Conservation (phyloP, 2,113 vertebrate species). For the Astur gentilis region DNA sequence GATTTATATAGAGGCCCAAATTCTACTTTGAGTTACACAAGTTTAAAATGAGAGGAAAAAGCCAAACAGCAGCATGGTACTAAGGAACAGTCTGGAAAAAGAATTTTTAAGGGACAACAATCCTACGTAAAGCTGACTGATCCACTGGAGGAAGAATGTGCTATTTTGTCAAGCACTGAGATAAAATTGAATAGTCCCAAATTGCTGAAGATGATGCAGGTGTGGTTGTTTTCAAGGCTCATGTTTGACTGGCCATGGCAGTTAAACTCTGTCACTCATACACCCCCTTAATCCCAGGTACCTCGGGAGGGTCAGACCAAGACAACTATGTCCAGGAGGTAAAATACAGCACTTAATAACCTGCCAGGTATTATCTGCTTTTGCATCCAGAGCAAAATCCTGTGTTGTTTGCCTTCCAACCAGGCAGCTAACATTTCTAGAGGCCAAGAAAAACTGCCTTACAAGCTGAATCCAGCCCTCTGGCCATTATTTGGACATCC, state of each 20-base stretch:
- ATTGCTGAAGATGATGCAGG: not conserved
- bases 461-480: not conserved
- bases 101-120: not conserved
- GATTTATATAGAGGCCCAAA: not conserved
- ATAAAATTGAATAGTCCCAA: not conserved
- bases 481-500: not conserved
- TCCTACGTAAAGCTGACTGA: not conserved
- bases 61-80: not conserved
- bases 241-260: not conserved
- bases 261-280: not conserved
- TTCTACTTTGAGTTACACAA: not conserved
- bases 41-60: not conserved
- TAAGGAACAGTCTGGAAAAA: not conserved
- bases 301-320: not conserved
- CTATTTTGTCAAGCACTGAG: not conserved
- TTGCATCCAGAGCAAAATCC: not conserved
- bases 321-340: not conserved
- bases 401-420: not conserved
- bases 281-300: not conserved
- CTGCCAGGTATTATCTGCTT: not conserved
- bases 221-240: not conserved
- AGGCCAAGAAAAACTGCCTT: not conserved
- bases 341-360: not conserved
- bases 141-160: not conserved
- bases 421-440: not conserved